Conservation (phyloP, 2,888 invertebrate genomes). For the Aricia artaxerxes region DNA sequence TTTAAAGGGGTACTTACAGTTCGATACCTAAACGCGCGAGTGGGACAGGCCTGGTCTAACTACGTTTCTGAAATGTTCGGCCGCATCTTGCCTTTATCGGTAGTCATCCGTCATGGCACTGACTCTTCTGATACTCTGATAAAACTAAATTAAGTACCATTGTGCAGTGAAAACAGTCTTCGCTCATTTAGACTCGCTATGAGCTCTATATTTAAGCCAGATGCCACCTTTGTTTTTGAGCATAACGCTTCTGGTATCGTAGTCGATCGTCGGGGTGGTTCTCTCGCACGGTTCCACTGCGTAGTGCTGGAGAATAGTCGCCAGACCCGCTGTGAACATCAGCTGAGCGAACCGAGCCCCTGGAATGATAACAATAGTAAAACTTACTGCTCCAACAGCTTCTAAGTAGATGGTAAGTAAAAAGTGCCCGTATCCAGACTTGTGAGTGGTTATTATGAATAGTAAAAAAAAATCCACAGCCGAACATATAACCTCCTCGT, state of each 20-base stretch:
- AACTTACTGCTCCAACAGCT: no score
- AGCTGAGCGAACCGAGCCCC: conserved; percentile 72
- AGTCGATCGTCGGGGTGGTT: conserved; percentile 63
- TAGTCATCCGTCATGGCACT: background rate
- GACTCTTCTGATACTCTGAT: background rate
- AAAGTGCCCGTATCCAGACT: background rate
- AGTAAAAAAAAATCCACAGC: background rate
- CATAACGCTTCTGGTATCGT: conserved; percentile 72
- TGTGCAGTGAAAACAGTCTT: background rate
- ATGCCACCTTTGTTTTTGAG: conserved; percentile 74
- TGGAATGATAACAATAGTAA: conserved; percentile 46
- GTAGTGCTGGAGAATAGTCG: conserved; percentile 58
- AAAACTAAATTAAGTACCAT: conserved; percentile 10
- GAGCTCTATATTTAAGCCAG: conserved; percentile 60
- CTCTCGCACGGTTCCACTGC: conserved; percentile 62
- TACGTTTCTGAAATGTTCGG: background rate
- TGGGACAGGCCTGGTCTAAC: no score
- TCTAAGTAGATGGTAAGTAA: no score
- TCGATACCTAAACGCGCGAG: no score
- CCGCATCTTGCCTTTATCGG: background rate
- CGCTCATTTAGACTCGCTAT: background rate
- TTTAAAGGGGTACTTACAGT: no score
- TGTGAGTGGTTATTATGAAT: background rate
- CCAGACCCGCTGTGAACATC: conserved; percentile 61
- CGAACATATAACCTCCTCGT: no score